Conservation (phyloP, 1,140 invertebrate genomes). For the Brachionus rubens region DNA sequence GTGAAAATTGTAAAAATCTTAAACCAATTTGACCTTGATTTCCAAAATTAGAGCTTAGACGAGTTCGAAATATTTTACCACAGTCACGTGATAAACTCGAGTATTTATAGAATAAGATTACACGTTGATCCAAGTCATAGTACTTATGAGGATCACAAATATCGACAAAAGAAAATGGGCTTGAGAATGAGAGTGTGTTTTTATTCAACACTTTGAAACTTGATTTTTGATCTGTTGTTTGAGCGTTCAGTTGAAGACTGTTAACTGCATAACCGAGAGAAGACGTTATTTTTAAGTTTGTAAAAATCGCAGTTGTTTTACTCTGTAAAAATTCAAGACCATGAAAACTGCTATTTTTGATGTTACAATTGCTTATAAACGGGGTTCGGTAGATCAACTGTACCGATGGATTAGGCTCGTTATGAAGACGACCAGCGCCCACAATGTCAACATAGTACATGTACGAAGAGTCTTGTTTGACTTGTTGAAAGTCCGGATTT, state of each 20-base stretch:
- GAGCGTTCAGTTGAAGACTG: neutral
- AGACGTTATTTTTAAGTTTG: neutral
- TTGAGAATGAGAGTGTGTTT: neutral
- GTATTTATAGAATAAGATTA: constrained; percentile 94
- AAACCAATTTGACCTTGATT: constrained; percentile 47
- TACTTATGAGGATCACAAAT: constrained; percentile 42
- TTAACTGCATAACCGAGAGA: constrained; percentile 22
- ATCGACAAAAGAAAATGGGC: constrained; percentile 16
- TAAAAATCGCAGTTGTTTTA: constrained; percentile 8
- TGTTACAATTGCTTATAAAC: constrained; percentile 14
- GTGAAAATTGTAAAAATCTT: constrained; percentile 47
- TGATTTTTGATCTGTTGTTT: constrained; percentile 46
- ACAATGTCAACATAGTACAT: constrained; percentile 43
- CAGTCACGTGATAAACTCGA: constrained; percentile 92
- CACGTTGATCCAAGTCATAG: constrained; percentile 59
- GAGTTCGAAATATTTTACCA: constrained; percentile 80
- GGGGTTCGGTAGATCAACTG: constrained; percentile 29
- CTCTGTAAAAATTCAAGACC: constrained; percentile 34
- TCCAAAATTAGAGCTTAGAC: constrained; percentile 50
- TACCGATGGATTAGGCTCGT: neutral
- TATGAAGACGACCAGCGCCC: constrained; percentile 18
- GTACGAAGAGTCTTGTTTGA: constrained; percentile 28
- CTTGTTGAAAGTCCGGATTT: constrained; percentile 21
- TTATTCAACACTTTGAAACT: constrained; percentile 18
- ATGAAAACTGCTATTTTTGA: constrained; percentile 13